Conservation (phyloP, 2,113 vertebrate genomes). For the Podocnemis expansa region DNA sequence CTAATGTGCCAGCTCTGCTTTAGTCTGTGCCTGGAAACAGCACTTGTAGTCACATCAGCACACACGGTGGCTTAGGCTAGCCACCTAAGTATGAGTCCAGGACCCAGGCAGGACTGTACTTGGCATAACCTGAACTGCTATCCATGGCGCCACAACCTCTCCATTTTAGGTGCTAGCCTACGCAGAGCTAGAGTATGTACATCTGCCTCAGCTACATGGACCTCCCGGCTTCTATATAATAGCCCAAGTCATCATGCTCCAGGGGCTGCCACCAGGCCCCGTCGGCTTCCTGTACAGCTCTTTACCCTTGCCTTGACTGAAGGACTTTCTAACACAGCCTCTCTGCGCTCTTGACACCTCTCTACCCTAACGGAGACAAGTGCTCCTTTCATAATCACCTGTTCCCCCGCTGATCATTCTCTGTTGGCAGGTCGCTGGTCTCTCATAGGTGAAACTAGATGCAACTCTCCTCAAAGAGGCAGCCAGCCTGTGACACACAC, state of each 20-base stretch:
- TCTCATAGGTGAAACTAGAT: not conserved
- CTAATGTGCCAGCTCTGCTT: not conserved
- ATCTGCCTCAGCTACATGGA: not conserved
- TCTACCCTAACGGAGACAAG: not conserved
- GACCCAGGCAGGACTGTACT: not conserved
- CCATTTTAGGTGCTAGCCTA: not conserved
- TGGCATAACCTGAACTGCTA: not conserved
- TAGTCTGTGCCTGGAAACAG: not conserved
- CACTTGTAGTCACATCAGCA: not conserved
- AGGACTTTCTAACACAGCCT: not conserved
- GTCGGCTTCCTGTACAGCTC: not conserved
- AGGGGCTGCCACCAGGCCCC: not conserved
- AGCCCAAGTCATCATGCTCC: not conserved
- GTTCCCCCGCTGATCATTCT: not conserved
- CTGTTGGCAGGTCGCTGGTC: not conserved
- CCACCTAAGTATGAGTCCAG: not conserved
- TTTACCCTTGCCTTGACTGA: not conserved
- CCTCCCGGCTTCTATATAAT: not conserved
- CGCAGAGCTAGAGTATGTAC: not conserved
- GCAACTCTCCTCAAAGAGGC: not conserved
- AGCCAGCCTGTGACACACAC: not conserved
- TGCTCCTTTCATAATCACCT: not conserved
- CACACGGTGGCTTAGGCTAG: not conserved
- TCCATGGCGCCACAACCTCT: not conserved
- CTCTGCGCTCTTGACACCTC: not conserved